These are phyloP conservation scores for Leptopilina drosophilae DNA, from an alignment of 2,888 invertebrate genomes.

Conservation along the genomic window DNA sequence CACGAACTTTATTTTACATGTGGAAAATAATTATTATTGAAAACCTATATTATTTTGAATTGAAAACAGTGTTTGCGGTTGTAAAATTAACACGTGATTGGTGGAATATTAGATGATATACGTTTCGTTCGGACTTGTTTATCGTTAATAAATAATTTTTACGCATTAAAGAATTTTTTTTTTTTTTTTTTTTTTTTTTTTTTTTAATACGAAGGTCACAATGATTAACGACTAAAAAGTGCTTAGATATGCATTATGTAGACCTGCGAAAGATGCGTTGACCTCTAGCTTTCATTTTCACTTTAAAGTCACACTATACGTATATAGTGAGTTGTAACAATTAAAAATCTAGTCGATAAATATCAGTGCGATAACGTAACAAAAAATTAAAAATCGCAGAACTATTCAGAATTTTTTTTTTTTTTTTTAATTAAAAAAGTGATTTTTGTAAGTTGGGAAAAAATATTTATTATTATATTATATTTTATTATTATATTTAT, in stretches of 20 bases:
- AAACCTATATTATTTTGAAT: background rate
- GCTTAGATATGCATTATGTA: background rate
- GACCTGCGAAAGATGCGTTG: slow-evolving; percentile 7
- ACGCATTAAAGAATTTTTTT: too few species aligned
- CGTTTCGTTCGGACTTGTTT: too few species aligned
- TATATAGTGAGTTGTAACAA: slow-evolving; percentile 7
- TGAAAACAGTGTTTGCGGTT: background rate
- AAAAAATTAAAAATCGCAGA: too few species aligned
- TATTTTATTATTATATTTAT: too few species aligned
- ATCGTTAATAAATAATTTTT: too few species aligned
- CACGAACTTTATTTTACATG: background rate
- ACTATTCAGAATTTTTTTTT: too few species aligned
- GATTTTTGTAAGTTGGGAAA: too few species aligned
- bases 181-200: too few species aligned
- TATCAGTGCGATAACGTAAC: background rate
- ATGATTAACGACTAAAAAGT: slow-evolving; percentile 6
- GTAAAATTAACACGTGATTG: background rate
- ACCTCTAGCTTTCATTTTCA: slow-evolving; percentile 35
- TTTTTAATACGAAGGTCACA: slow-evolving; percentile 2
- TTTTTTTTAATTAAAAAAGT: too few species aligned
- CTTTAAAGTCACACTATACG: background rate
- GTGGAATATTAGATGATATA: background rate
- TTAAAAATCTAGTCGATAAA: background rate
- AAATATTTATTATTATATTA: too few species aligned
- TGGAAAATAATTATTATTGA: background rate